Conservation (phyloP, 2,888 invertebrate species). For the Nectonema munidae region DNA sequence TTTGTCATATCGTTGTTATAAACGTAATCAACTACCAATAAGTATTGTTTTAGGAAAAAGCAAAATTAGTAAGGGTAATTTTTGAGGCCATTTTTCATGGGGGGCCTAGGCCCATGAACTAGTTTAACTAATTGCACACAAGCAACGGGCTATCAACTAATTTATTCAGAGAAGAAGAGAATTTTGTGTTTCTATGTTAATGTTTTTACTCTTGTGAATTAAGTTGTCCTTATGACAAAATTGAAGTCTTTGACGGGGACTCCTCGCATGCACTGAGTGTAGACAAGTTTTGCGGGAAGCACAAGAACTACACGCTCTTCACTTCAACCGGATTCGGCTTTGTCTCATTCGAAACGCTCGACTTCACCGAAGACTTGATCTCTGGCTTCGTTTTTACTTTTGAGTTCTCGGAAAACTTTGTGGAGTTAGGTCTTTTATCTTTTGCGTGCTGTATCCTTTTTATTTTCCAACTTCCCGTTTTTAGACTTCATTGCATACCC, state of each 20-base stretch:
- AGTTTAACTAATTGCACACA: too few relatives aligned
- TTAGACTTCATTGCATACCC: constrained; percentile 9
- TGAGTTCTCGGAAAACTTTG: neutral
- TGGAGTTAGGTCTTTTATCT: neutral
- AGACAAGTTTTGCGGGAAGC: constrained; percentile 6
- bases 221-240: constrained; percentile 9
- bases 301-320: neutral
- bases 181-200: too few relatives aligned
- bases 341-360: neutral
- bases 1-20: too few relatives aligned
- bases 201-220: too few relatives aligned
- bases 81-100: too few relatives aligned
- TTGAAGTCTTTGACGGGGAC: constrained; percentile 1
- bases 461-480: neutral
- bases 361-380: neutral
- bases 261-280: neutral
- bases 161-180: too few relatives aligned
- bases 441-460: too few relatives aligned
- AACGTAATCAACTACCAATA: too few relatives aligned
- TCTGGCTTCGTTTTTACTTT: neutral
- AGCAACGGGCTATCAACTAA: too few relatives aligned
- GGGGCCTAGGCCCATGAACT: too few relatives aligned
- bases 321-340: constrained; percentile 6
- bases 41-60: too few relatives aligned
- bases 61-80: too few relatives aligned